These are phyloP conservation scores for Daktulosphaira vitifoliae DNA, from an alignment of 1,140 invertebrate genomes.

Conservation along the genomic window DNA sequence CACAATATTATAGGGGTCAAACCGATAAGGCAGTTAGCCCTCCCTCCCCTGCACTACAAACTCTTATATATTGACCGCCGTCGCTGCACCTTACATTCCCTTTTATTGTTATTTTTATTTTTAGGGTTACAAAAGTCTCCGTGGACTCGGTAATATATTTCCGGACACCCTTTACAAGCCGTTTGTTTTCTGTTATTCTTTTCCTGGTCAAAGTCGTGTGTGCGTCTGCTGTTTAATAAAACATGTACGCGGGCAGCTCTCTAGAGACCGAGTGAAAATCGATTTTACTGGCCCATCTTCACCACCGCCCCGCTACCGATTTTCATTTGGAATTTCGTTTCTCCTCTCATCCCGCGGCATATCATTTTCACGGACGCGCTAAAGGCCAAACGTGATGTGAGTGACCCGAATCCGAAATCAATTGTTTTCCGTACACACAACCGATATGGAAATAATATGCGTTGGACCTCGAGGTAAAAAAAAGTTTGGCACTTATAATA, in stretches of 20 bases:
- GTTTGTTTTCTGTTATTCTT: not conserved
- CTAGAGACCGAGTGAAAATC: slow-evolving; percentile 20
- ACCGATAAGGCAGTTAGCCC: too few species aligned
- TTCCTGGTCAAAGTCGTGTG: not conserved
- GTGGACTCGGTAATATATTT: slow-evolving; percentile 16
- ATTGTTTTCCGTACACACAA: not conserved
- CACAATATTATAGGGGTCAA: too few species aligned
- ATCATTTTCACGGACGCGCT: not conserved
- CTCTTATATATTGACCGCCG: too few species aligned
- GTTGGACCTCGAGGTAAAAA: too few species aligned
- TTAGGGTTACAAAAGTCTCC: slow-evolving; percentile 26
- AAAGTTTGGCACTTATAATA: too few species aligned
- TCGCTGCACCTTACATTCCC: slow-evolving; percentile 1
- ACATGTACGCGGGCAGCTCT: slow-evolving; percentile 8
- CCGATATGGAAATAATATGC: too few species aligned
- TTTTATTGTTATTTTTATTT: slow-evolving; percentile 24
- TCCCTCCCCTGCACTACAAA: too few species aligned
- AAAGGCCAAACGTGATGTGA: not conserved
- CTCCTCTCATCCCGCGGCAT: not conserved
- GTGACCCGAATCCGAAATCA: slow-evolving; percentile 16
- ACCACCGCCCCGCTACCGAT: slow-evolving; percentile 1
- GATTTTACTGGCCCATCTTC: too few species aligned
- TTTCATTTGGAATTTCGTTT: too few species aligned
- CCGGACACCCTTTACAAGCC: slow-evolving; percentile 14
- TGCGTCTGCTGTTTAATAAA: slow-evolving; percentile 30